phyloP scores from a whole-genome alignment of 2,797 vertebrate species.

The Triplophysa yarkandensis region DNA sequence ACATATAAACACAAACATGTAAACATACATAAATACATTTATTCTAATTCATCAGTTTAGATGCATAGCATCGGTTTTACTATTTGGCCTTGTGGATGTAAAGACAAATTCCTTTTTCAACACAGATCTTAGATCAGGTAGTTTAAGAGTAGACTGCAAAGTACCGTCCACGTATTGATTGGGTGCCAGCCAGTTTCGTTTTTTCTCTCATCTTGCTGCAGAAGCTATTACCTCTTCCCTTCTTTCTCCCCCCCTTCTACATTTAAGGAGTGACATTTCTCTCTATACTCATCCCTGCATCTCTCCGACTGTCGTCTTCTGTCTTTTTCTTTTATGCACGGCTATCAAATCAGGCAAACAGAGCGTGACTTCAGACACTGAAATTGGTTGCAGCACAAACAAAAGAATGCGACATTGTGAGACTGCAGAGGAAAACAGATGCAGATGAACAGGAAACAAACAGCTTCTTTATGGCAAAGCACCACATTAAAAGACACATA shows the following conservation, averaged over 20 bases:
- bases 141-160: background rate
- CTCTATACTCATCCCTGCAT: background rate
- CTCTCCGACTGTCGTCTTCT: background rate
- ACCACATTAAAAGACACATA: background rate
- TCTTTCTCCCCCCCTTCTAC: background rate
- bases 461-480: background rate
- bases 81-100: background rate
- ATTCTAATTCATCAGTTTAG: too few species aligned
- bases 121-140: background rate
- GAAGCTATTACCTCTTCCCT: conserved; percentile 33
- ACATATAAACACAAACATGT: too few species aligned
- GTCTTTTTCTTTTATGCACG: background rate
- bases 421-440: conserved; percentile 39
- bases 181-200: background rate
- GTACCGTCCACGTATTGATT: conserved; percentile 1
- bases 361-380: conserved; percentile 26
- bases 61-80: background rate
- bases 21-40: too few species aligned
- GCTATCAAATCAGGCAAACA: conserved; percentile 29
- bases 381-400: conserved; percentile 31
- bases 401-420: conserved; percentile 27
- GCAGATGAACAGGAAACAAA: conserved; percentile 30
- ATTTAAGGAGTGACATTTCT: background rate
- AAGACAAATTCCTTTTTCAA: background rate
- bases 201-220: conserved; percentile 26